Conservation (phyloP, 2,888 invertebrate species). For the Petrolisthes cinctipes region DNA sequence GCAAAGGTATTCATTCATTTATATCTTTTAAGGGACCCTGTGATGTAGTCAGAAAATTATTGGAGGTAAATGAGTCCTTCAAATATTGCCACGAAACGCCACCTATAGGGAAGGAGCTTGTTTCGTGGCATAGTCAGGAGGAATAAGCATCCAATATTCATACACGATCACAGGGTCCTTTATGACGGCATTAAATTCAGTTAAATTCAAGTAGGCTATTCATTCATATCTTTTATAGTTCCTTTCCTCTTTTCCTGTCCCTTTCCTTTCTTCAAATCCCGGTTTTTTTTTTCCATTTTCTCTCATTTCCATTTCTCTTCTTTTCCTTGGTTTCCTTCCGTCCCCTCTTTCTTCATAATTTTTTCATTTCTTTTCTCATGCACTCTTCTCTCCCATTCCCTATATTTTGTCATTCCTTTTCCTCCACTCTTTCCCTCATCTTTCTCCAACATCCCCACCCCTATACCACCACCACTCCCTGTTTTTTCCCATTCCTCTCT, state of each 20-base stretch:
- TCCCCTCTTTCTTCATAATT: neutral
- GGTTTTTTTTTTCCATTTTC: neutral
- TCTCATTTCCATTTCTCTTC: neutral
- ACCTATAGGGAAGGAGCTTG: too few species aligned
- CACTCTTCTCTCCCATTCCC: neutral
- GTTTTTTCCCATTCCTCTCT: neutral
- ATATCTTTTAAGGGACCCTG: too few species aligned
- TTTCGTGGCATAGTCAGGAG: too few species aligned
- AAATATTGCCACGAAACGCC: too few species aligned
- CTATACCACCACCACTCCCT: neutral
- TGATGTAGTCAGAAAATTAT: too few species aligned
- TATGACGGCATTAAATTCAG: too few species aligned
- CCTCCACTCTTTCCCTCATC: neutral
- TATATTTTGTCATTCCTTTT: neutral
- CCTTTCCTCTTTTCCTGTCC: neutral
- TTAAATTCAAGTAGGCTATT: neutral
- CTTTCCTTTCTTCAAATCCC: neutral
- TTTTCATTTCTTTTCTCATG: too few species aligned
- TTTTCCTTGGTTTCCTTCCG: neutral
- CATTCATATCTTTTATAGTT: neutral
- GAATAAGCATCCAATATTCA: too few species aligned
- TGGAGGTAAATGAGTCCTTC: too few species aligned
- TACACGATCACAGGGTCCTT: too few species aligned
- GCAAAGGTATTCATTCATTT: constrained; percentile 66
- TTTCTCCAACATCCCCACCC: too few species aligned